phyloP scores from a whole-genome alignment of 2,888 invertebrate species.

The Chrysotoxum bicinctum region DNA sequence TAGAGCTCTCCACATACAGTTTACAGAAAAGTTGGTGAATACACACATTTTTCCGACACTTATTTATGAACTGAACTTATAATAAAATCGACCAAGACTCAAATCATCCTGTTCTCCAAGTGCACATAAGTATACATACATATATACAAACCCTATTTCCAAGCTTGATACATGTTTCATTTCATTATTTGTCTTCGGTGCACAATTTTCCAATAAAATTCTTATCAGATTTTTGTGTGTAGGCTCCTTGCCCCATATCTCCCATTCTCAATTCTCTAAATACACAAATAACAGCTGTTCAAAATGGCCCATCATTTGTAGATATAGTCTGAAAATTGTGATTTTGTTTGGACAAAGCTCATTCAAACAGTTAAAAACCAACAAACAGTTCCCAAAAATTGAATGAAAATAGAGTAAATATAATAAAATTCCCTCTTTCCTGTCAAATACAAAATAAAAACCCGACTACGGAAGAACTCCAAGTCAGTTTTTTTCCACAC shows the following conservation, averaged over 20 bases:
- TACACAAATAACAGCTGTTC: conserved; percentile 16
- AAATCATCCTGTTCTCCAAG: not conserved
- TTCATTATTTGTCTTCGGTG: not conserved
- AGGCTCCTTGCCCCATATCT: not conserved
- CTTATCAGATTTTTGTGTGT: not conserved
- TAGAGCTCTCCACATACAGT: no score
- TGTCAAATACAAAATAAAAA: not conserved
- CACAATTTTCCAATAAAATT: conserved; percentile 5
- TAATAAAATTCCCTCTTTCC: not conserved
- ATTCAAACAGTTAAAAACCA: conserved; percentile 21
- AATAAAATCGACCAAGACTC: no score
- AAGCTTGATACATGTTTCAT: not conserved
- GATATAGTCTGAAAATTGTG: not conserved
- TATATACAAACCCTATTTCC: not conserved
- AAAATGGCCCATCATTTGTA: not conserved
- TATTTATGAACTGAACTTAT: no score
- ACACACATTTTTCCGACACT: no score
- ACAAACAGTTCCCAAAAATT: conserved; percentile 27
- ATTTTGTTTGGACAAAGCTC: conserved; percentile 15
- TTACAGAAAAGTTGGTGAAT: no score
- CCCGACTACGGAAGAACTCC: not conserved
- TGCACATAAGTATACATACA: not conserved
- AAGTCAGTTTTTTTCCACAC: not conserved
- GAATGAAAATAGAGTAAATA: conserved; percentile 23
- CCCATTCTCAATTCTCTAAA: not conserved